Evolutionary conservation across 1,140 invertebrate species (phyloP).

Genomic region (Argopecten irradians): DNA sequence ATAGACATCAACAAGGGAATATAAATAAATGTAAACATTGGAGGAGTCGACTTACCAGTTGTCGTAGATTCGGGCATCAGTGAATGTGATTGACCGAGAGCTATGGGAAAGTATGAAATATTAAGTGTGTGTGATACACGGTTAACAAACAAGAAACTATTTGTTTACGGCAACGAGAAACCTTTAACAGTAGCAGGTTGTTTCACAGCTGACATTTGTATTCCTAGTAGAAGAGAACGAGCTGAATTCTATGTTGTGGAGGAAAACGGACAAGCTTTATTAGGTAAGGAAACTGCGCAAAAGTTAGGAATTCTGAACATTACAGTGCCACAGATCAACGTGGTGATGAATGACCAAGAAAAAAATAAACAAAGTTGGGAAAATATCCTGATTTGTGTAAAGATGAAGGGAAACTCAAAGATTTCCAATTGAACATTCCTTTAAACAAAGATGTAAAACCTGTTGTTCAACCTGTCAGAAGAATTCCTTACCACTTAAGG

Average conservation of each 20-base stretch:
- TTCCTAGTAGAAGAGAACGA: background rate
- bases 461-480: conserved; percentile 31
- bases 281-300: background rate
- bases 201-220: background rate
- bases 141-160: background rate
- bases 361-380: background rate
- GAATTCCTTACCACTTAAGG: conserved; percentile 12
- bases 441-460: conserved; percentile 28
- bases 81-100: conserved; percentile 41
- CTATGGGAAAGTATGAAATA: conserved; percentile 26
- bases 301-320: background rate
- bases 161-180: background rate
- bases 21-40: background rate
- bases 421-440: conserved; percentile 27
- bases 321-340: background rate
- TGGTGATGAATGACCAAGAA: background rate
- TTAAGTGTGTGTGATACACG: conserved; percentile 26
- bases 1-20: background rate
- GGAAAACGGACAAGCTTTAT: conserved; percentile 2
- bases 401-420: conserved; percentile 32
- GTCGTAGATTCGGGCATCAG: conserved; percentile 40
- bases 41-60: background rate
- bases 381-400: background rate
- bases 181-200: background rate
- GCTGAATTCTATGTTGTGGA: conserved; percentile 26